phyloP scores from a whole-genome alignment of 2,113 vertebrate genomes.

The Puma concolor region DNA sequence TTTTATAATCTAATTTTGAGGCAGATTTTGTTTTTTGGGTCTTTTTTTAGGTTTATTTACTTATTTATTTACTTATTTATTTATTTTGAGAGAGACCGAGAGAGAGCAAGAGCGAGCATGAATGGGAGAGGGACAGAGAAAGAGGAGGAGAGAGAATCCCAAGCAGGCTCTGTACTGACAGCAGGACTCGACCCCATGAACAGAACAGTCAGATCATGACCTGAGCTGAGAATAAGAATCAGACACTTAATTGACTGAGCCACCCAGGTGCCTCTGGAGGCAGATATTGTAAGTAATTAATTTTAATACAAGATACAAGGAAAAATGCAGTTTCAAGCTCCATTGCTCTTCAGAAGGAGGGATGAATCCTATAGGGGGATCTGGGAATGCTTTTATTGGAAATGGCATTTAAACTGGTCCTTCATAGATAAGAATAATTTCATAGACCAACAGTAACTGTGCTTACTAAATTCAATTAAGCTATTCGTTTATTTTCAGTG shows the following conservation, averaged over 20 bases:
- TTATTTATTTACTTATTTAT: too few relatives aligned
- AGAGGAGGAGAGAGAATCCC: too few relatives aligned
- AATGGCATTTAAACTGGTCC: not conserved
- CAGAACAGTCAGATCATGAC: too few relatives aligned
- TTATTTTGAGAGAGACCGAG: too few relatives aligned
- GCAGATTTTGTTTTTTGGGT: not conserved
- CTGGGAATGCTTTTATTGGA: not conserved
- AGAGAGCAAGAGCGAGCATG: too few relatives aligned
- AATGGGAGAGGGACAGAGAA: too few relatives aligned
- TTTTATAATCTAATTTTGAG: not conserved
- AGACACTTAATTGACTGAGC: too few relatives aligned
- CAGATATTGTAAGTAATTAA: not conserved
- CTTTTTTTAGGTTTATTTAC: too few relatives aligned
- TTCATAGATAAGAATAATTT: not conserved
- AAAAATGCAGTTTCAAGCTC: not conserved
- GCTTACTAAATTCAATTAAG: not conserved
- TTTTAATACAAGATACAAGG: not conserved
- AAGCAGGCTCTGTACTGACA: too few relatives aligned
- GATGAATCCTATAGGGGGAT: not conserved
- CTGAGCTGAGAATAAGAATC: too few relatives aligned
- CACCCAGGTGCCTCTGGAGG: too few relatives aligned
- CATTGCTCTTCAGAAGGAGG: not conserved
- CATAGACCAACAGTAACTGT: not conserved
- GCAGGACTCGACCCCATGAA: too few relatives aligned
- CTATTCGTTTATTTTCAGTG: not conserved